Percentiles rank a stretch among this genome's conserved stretches.
Evolutionary conservation across 2,888 invertebrate species (phyloP).

Genomic region (Ophioninae sp.): DNA sequence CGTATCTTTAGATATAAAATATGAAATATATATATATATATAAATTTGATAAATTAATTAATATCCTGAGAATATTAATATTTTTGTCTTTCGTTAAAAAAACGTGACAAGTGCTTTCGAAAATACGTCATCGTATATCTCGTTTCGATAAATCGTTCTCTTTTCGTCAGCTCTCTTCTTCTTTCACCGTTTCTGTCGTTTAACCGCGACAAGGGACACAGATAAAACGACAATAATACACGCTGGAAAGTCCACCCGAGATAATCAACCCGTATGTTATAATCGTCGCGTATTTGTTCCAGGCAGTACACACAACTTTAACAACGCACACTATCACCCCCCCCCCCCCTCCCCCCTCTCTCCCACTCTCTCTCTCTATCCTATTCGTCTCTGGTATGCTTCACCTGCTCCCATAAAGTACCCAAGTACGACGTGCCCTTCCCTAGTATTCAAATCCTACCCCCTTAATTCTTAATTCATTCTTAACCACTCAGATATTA

Average conservation of each 20-base stretch:
- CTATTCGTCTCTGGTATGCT: constrained; percentile 48
- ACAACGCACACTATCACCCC: constrained; percentile 70
- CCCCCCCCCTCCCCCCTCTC: constrained; percentile 5
- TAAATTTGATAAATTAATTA: background rate
- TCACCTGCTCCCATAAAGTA: constrained; percentile 74
- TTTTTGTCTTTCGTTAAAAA: background rate
- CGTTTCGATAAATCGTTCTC: constrained; percentile 53
- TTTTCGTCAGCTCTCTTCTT: background rate
- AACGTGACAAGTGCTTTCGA: constrained; percentile 31
- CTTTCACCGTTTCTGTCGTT: constrained; percentile 34
- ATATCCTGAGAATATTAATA: background rate
- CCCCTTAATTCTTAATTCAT: background rate
- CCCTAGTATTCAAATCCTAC: background rate
- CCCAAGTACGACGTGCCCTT: constrained; percentile 59
- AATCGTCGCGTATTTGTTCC: constrained; percentile 80
- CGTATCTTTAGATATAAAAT: background rate
- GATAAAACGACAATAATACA: constrained; percentile 72
- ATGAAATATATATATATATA: background rate
- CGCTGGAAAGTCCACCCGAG: constrained; percentile 77
- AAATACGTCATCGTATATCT: constrained; percentile 32
- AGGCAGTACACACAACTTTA: constrained; percentile 70
- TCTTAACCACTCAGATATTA: no score
- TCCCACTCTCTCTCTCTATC: constrained; percentile 20
- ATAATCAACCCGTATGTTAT: constrained; percentile 81
- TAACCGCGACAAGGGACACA: constrained; percentile 49